Base-by-base conservation (phyloP, 64 coral and sea anemone species). In the Montipora foliosa region DNA sequence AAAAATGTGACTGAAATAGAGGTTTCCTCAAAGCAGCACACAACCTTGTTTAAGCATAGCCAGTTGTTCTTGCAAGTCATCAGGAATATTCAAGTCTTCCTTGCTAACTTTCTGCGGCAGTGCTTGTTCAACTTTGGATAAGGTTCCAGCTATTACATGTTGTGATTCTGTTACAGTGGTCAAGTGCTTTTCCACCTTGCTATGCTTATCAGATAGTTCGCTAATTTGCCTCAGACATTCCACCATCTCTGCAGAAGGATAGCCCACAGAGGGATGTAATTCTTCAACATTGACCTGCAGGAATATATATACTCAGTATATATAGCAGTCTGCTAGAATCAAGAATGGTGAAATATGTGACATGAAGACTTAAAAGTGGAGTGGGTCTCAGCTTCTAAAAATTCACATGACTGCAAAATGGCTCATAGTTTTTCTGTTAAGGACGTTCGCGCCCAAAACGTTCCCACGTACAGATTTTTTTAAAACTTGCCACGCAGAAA, bases 151-250 rank as follows among this genome's bases (percentile, higher is more conserved):
- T 5, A 90, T 76, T 46, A 70, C 58, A 11, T 95, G 20, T 16
- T 95, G 93, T 24, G 81, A 76, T 58, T 90, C 83, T 5, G 53
- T 25, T 17, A 95, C 72, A 84, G 69, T 90, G n/a, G 75, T 77
- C 15, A 97, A 89, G 7, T 91, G 74, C 59, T 97, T 90, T 17
- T 90, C 95, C 2, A 97, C 92, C 12, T 60, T 44, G 12, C 58
- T 84, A n/a, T 98, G 92, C 71, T 88, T 81, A 6, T 82, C 96
- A 20, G 89, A 92, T 47, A 98, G 77, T 48, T 98, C 93, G 19
- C 96, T 89, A 79, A 98, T 95, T 45, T 87, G 89, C 25, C 89
- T 89, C 17, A 98, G 79, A 85, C 96, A 98, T 70, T 98, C 96
- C 2, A 94, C 74, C 89, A 98, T 77, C 74, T 98, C 93, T 22